These are phyloP conservation scores for Coenobita brevimanus DNA, from an alignment of 1,140 invertebrate genomes.

Conservation along the genomic window DNA sequence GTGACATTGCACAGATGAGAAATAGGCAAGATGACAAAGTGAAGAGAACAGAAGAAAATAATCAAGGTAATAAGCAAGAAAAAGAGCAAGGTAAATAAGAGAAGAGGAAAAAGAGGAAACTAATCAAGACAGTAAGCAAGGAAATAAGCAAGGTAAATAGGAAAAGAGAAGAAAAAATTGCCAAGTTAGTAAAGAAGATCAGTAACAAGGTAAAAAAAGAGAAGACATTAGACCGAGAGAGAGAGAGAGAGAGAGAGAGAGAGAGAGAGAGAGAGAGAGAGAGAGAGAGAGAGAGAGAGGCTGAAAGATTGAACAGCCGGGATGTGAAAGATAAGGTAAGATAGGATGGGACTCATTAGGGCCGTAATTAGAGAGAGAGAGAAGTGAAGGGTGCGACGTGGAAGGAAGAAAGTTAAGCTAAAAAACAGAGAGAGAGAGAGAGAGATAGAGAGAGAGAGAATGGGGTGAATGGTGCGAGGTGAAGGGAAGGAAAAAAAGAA, in stretches of 20 bases:
- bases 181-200: not conserved
- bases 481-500: too few species aligned
- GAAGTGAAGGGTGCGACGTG: not conserved
- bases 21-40: not conserved
- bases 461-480: not conserved
- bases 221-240: not conserved
- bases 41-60: not conserved
- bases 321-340: not conserved
- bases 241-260: not conserved
- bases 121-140: not conserved
- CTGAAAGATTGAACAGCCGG: not conserved
- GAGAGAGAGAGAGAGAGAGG: conserved; percentile 22
- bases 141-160: not conserved
- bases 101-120: not conserved
- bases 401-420: not conserved
- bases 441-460: not conserved
- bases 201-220: too few species aligned
- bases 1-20: too few species aligned
- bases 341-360: not conserved
- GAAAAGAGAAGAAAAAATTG: not conserved
- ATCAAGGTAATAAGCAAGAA: not conserved
- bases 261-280: not conserved
- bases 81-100: not conserved
- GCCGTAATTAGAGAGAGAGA: not conserved
- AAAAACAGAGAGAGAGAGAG: not conserved